Conservation (phyloP, 2,888 invertebrate species). For the Euphydryas editha region DNA sequence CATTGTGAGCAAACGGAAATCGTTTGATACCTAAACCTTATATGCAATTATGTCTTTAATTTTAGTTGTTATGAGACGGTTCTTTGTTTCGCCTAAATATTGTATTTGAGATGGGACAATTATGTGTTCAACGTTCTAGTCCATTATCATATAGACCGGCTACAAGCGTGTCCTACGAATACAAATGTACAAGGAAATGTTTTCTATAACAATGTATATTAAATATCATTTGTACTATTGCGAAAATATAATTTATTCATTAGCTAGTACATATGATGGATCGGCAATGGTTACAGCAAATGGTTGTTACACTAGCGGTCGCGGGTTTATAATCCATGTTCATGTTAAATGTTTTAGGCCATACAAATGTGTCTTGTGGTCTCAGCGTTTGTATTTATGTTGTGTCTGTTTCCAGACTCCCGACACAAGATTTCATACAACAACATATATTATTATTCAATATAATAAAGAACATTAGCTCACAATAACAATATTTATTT, state of each 20-base stretch:
- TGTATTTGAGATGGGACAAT: conserved; percentile 34
- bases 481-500: no score
- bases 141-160: conserved; percentile 38
- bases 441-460: no score
- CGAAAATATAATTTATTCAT: background rate
- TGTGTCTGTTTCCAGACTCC: no score
- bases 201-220: background rate
- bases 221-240: background rate
- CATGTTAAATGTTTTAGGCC: no score
- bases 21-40: background rate
- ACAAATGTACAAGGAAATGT: conserved; percentile 27
- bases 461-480: no score
- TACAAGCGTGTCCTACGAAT: conserved; percentile 28
- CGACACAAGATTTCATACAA: no score
- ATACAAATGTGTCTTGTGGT: no score
- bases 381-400: no score
- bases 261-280: background rate
- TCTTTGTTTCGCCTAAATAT: conserved; percentile 28
- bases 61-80: conserved; percentile 21
- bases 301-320: no score
- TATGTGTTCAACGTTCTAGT: conserved; percentile 31
- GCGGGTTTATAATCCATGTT: no score
- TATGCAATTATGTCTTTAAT: conserved; percentile 4
- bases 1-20: background rate
- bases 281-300: no score